phyloP scores from a whole-genome alignment of 1,140 invertebrate genomes.

The Drosophila persimilis region DNA sequence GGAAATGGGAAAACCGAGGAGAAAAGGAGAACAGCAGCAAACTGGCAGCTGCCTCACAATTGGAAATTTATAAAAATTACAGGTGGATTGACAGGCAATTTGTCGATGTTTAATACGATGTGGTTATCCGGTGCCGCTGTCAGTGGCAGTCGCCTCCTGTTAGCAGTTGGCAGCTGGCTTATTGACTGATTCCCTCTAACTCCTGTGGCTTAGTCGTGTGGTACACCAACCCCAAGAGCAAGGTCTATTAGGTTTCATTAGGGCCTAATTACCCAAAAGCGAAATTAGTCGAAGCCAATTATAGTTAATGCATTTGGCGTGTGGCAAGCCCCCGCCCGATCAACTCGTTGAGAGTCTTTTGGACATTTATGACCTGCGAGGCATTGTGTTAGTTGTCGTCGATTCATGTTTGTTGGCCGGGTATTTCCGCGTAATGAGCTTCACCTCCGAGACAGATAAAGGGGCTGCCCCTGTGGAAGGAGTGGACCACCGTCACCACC shows the following conservation, averaged over 20 bases:
- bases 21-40: neutral
- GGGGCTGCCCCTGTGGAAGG: neutral
- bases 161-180: slow-evolving; percentile 47
- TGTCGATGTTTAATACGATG: slow-evolving; percentile 67
- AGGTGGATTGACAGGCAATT: slow-evolving; percentile 80
- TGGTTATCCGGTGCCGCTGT: slow-evolving; percentile 48
- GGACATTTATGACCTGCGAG: slow-evolving; percentile 45
- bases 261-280: slow-evolving; percentile 74
- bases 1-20: neutral
- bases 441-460: slow-evolving; percentile 6
- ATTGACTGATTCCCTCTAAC: slow-evolving; percentile 54
- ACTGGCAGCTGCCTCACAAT: slow-evolving; percentile 26
- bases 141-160: slow-evolving; percentile 11
- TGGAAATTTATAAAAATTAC: slow-evolving; percentile 81
- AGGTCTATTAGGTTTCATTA: slow-evolving; percentile 69
- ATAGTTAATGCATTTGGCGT: slow-evolving; percentile 73
- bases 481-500: too few species aligned
- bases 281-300: slow-evolving; percentile 74
- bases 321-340: neutral
- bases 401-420: neutral
- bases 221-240: slow-evolving; percentile 15
- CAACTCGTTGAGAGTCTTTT: slow-evolving; percentile 20
- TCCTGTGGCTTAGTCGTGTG: slow-evolving; percentile 48
- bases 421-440: slow-evolving; percentile 23
- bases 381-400: slow-evolving; percentile 44